Evolutionary conservation across 2,888 invertebrate genomes (phyloP).

Genomic region (Hypolimnas misippus): DNA sequence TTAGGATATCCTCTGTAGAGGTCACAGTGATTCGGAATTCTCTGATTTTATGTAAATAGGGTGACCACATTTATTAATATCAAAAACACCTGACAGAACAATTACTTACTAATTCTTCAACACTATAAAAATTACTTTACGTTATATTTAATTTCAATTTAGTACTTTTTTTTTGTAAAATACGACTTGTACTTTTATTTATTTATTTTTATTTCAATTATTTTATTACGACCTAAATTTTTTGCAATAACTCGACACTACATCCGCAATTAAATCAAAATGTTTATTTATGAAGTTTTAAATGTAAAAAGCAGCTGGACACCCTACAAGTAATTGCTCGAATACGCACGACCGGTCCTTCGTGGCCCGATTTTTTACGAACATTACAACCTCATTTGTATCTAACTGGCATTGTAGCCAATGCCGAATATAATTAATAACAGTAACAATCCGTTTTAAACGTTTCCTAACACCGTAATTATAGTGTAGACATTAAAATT

Average conservation of each 20-base stretch:
- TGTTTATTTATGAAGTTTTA: neutral
- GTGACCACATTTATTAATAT: neutral
- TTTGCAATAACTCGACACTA: neutral
- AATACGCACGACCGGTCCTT: conserved; percentile 8
- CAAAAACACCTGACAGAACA: neutral
- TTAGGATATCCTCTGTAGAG: conserved; percentile 37
- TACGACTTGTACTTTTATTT: neutral
- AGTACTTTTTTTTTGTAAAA: neutral
- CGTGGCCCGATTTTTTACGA: conserved; percentile 12
- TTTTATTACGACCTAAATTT: neutral
- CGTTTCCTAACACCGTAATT: neutral
- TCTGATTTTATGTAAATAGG: conserved; percentile 15
- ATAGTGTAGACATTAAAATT: neutral
- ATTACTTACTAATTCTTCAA: neutral
- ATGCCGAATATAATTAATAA: neutral
- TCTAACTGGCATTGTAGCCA: neutral
- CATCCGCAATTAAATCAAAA: neutral
- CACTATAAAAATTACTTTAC: too few relatives aligned
- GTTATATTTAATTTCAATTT: neutral
- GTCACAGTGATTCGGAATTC: conserved; percentile 27
- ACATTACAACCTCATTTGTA: conserved; percentile 9
- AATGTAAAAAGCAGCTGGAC: neutral
- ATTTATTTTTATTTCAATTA: too few relatives aligned
- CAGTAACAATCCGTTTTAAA: neutral
- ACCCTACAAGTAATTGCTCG: conserved; percentile 4